A percentile compares a stretch with the other conserved stretches of the same genome.
phyloP scores from a whole-genome alignment of 1,140 invertebrate species.

The Pogonomyrmex californicus region DNA sequence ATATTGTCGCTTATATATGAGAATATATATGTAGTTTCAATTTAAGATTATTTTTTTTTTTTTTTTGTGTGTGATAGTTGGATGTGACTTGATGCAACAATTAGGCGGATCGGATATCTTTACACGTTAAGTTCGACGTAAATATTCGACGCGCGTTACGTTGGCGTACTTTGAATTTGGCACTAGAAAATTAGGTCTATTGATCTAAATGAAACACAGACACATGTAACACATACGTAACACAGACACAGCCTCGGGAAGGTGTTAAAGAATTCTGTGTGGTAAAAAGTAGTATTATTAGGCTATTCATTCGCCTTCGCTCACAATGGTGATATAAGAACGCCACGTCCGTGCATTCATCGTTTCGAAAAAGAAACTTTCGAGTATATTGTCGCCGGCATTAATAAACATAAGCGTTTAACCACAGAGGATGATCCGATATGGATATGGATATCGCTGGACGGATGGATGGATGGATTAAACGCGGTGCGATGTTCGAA shows the following conservation, averaged over 20 bases:
- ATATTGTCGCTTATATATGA: too few relatives aligned
- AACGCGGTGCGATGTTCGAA: not conserved
- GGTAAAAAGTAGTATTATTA: conserved; percentile 15
- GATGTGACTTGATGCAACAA: not conserved
- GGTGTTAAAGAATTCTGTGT: not conserved
- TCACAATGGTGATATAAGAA: conserved; percentile 6
- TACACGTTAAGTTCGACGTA: too few relatives aligned
- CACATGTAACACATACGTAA: not conserved
- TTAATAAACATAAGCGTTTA: conserved; percentile 46
- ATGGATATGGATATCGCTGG: not conserved
- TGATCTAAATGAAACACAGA: not conserved
- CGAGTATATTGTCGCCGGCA: not conserved
- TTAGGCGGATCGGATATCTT: not conserved
- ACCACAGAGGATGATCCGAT: conserved; percentile 1
- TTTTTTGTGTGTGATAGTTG: not conserved
- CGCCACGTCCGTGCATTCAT: not conserved
- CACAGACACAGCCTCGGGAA: not conserved
- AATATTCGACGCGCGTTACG: not conserved
- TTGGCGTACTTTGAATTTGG: not conserved
- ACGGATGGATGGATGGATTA: not conserved
- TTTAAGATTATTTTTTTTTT: too few relatives aligned
- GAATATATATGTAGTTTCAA: too few relatives aligned
- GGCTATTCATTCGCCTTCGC: conserved; percentile 18
- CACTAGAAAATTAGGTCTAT: not conserved
- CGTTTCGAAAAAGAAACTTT: conserved; percentile 13